phyloP scores from a whole-genome alignment of 2,113 vertebrate species.

The Pseudorasbora parva region DNA sequence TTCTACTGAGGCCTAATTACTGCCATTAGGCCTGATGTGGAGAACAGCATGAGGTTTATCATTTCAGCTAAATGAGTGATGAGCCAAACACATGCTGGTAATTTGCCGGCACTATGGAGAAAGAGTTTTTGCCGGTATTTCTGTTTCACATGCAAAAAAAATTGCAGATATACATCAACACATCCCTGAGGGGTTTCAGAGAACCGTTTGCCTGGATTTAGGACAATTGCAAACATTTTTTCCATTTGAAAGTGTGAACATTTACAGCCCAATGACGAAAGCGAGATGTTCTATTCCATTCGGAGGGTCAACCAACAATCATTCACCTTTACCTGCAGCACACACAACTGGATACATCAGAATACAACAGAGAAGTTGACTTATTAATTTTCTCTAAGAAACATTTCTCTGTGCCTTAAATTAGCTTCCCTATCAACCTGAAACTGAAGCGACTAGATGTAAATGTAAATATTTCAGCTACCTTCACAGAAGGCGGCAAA shows the following conservation, averaged over 20 bases:
- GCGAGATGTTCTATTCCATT: conserved; percentile 1
- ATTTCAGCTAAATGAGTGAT: conserved; percentile 18
- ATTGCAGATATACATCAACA: background rate
- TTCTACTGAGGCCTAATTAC: conserved; percentile 28
- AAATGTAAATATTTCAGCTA: background rate
- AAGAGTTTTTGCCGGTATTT: background rate
- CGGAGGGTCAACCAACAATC: background rate
- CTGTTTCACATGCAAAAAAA: background rate
- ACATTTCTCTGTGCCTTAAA: background rate
- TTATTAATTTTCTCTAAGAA: background rate
- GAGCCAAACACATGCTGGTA: background rate
- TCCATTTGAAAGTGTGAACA: conserved; percentile 22
- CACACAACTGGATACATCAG: background rate
- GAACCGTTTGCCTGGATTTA: background rate
- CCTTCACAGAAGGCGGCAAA: background rate
- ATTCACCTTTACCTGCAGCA: conserved; percentile 1
- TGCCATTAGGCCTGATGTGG: conserved; percentile 19
- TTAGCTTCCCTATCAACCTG: background rate
- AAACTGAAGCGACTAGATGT: background rate
- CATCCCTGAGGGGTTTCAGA: background rate
- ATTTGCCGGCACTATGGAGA: background rate
- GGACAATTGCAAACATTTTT: conserved; percentile 15
- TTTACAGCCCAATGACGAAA: conserved; percentile 26
- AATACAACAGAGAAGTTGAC: conserved; percentile 3
- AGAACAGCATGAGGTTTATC: conserved; percentile 24